These are phyloP conservation scores for Lemur catta DNA, from an alignment of 2,797 vertebrate genomes.

Conservation along the genomic window DNA sequence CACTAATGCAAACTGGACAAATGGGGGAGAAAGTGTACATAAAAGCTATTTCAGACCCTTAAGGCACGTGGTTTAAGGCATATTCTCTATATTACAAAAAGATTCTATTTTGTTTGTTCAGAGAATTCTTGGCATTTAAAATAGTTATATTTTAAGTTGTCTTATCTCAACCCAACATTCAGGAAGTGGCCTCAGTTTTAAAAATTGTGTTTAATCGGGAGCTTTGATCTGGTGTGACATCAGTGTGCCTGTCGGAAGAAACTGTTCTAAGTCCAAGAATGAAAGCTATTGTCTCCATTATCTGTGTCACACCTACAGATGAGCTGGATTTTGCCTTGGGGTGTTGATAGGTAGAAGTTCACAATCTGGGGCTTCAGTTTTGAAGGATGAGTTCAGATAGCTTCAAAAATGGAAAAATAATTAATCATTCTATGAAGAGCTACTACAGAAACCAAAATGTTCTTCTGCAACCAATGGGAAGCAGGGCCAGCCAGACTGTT, in stretches of 20 bases:
- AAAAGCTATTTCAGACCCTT: background rate
- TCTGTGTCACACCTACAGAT: background rate
- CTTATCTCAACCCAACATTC: background rate
- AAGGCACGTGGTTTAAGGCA: background rate
- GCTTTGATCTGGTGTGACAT: constrained; percentile 25
- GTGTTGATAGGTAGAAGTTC: background rate
- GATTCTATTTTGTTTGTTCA: background rate
- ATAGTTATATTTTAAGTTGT: constrained; percentile 14
- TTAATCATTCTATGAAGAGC: background rate
- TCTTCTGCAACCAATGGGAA: constrained; percentile 50
- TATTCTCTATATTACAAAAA: background rate
- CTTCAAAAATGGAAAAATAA: constrained; percentile 17
- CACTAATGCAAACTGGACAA: background rate
- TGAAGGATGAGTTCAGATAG: background rate
- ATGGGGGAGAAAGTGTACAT: background rate
- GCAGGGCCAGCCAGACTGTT: constrained; percentile 23
- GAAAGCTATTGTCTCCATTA: background rate
- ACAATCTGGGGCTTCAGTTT: background rate
- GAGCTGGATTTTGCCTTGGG: background rate
- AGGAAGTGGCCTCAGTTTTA: background rate
- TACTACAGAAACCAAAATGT: constrained; percentile 51
- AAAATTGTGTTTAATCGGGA: background rate
- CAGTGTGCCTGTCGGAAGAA: background rate
- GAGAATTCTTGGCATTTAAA: background rate
- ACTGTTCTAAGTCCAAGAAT: background rate